phyloP scores from a whole-genome alignment of 1,140 invertebrate species.

The Paraescarpia echinospica region DNA sequence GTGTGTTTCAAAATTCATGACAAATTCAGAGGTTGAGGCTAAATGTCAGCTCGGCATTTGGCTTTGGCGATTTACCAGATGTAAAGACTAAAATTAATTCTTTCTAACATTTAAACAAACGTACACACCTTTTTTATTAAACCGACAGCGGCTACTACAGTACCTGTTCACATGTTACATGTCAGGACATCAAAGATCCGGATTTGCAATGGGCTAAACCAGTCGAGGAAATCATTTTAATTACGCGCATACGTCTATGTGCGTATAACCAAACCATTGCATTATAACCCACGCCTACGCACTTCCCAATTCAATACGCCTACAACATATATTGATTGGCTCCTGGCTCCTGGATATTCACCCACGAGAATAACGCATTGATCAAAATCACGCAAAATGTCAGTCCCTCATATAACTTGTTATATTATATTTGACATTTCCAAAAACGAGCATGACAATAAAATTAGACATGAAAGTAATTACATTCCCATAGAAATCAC shows the following conservation, averaged over 20 bases:
- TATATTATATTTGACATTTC: not conserved
- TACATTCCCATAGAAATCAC: not conserved
- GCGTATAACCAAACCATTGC: not conserved
- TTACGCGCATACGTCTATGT: too few species aligned
- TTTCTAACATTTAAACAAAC: too few species aligned
- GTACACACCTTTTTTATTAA: too few species aligned
- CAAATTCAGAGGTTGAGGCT: too few species aligned
- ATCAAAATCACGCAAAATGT: not conserved
- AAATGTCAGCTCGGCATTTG: too few species aligned
- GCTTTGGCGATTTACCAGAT: too few species aligned
- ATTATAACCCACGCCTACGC: not conserved
- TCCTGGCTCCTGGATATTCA: not conserved
- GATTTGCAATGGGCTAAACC: too few species aligned
- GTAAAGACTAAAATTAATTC: too few species aligned
- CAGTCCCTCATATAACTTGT: not conserved
- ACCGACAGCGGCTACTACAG: too few species aligned
- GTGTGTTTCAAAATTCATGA: not conserved
- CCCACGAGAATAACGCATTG: not conserved
- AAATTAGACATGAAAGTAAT: not conserved
- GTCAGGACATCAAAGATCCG: too few species aligned
- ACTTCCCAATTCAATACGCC: not conserved
- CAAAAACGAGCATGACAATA: not conserved
- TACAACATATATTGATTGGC: not conserved
- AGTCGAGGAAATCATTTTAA: too few species aligned
- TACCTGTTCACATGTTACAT: too few species aligned